Evolutionary conservation across 1,140 invertebrate species (phyloP), one percentile per base, ranked within the genome.

Genomic region (Samia ricini): DNA sequence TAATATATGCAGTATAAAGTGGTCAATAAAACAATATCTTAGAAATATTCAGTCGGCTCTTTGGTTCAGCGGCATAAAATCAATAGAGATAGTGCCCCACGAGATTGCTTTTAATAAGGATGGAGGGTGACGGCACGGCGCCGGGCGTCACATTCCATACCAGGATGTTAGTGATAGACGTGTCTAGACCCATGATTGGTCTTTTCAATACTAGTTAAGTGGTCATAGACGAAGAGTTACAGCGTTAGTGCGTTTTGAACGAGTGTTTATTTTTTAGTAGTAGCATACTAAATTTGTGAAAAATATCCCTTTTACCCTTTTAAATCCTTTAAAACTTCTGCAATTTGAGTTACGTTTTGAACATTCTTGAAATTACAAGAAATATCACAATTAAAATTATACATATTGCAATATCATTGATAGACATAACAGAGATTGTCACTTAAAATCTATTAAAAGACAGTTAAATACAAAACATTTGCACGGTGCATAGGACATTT

Each of bases 71-170:
- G 33, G n/a, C 33, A 42, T 42, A 42, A 42, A 42, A 42, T 42
- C 33, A 36, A 33, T 57, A 57, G 26, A 57, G 56, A 29, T 36
- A 29, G 19, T 29, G 4, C 6, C 19, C 29, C 26, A 20, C 50
- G 36, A 63, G 62, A 61, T 68, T 65, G 66, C 55, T n/a, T 57
- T 55, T 78, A 78, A 78, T 78, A 56, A 78, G 76, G 76, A 78
- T 71, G 73, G 64, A 70, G 76, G 76, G 76, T 75, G 67, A 49
- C 66, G 67, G 72, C 72, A 64, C 66, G 10, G 33, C 72, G 63
- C 21, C 66, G 64, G 52, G 26, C 22, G 56, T 21, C 19, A 10
- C 19, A 12, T 56, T n/a, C 18, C 54, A 56, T 42, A 15, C 33
- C 33, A 42, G 33, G 33, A 42, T 42, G n/a, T 42, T 42, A 42